Conservation (phyloP, 2,797 vertebrate species). For the Anguilla anguilla region DNA sequence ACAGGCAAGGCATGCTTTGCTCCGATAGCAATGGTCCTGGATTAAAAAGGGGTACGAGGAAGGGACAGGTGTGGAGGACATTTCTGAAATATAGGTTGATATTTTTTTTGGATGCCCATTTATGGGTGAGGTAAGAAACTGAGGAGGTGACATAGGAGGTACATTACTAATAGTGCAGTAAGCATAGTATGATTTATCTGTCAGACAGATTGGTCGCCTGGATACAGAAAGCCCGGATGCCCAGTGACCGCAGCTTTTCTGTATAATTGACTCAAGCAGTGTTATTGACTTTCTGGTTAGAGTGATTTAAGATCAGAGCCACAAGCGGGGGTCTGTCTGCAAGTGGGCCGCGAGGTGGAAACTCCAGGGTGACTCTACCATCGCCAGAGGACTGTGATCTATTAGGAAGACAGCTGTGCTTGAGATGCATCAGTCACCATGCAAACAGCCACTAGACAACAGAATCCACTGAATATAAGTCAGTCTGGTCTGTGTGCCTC, state of each 20-base stretch:
- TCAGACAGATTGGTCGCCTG: background rate
- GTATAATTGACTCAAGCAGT: background rate
- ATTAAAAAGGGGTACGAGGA: background rate
- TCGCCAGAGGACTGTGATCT: background rate
- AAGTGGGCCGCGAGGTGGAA: background rate
- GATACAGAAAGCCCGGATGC: background rate
- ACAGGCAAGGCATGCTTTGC: background rate
- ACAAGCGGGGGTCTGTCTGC: background rate
- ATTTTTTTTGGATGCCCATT: background rate
- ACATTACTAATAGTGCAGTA: background rate
- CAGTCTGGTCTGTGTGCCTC: background rate
- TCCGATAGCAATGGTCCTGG: background rate
- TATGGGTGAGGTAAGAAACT: background rate
- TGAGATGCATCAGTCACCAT: background rate
- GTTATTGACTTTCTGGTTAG: slow-evolving; percentile 15
- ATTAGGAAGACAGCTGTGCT: background rate
- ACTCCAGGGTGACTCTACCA: background rate
- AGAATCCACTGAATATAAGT: background rate
- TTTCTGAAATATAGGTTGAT: background rate
- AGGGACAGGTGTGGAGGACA: background rate
- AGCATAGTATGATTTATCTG: background rate
- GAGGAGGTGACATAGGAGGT: background rate
- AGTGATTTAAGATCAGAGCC: background rate
- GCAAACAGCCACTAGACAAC: background rate
- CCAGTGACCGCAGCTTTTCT: background rate